Conservation (phyloP, 1,140 invertebrate species). For the Drosophila sproati region DNA sequence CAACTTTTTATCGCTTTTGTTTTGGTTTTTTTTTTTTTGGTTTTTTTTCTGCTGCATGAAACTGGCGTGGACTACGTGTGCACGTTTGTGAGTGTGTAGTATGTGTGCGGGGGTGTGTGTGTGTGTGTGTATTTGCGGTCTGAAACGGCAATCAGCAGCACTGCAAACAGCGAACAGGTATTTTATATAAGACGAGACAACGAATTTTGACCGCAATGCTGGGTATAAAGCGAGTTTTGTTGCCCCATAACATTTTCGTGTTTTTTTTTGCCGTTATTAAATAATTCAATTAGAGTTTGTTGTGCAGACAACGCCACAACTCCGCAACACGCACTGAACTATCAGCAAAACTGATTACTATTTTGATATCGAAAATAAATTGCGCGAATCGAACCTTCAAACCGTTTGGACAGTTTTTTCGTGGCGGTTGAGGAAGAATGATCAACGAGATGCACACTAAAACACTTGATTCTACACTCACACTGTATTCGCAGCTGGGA, state of each 20-base stretch:
- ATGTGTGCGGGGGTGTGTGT: background rate
- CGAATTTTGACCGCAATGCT: slow-evolving; percentile 54
- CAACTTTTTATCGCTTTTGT: slow-evolving; percentile 30
- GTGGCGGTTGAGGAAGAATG: background rate
- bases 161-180: slow-evolving; percentile 58
- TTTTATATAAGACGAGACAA: slow-evolving; percentile 67
- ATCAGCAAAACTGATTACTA: slow-evolving; percentile 2
- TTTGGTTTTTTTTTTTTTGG: slow-evolving; percentile 14
- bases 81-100: slow-evolving; percentile 2
- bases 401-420: slow-evolving; percentile 20
- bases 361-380: slow-evolving; percentile 32
- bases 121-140: slow-evolving; percentile 14
- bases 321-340: slow-evolving; percentile 12
- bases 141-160: slow-evolving; percentile 27
- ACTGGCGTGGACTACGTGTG: background rate
- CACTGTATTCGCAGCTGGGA: slow-evolving; percentile 36
- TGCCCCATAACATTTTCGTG: slow-evolving; percentile 39
- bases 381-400: slow-evolving; percentile 33
- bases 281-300: slow-evolving; percentile 67
- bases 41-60: slow-evolving; percentile 2
- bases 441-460: slow-evolving; percentile 11
- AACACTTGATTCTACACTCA: slow-evolving; percentile 31
- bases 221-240: slow-evolving; percentile 54
- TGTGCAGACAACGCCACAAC: slow-evolving; percentile 50
- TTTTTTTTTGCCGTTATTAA: slow-evolving; percentile 51